Evolutionary conservation across 2,888 invertebrate genomes (phyloP).

Genomic region (Nasonovia ribisnigri): DNA sequence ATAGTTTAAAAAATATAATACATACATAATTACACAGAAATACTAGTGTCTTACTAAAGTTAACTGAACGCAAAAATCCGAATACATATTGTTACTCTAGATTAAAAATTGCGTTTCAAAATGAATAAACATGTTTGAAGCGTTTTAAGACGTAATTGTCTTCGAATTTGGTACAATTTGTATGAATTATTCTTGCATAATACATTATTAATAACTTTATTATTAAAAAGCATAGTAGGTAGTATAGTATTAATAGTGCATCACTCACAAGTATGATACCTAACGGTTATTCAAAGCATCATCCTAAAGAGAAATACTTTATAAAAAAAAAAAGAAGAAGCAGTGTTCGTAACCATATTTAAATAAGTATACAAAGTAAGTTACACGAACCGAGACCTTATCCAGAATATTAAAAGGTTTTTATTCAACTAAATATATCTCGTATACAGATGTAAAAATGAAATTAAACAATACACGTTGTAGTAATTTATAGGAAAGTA

Average conservation of each 20-base stretch:
- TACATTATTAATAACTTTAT: neutral
- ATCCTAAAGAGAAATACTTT: neutral
- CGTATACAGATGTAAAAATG: constrained; percentile 36
- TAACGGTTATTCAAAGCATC: neutral
- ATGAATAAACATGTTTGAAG: neutral
- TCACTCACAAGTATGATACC: neutral
- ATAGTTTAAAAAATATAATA: neutral
- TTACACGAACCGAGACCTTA: constrained; percentile 44
- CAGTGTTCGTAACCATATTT: constrained; percentile 37
- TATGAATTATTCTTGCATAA: neutral
- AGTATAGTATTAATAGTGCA: neutral
- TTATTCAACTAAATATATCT: constrained; percentile 52
- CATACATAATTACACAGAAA: neutral
- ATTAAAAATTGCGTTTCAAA: neutral
- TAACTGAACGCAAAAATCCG: neutral
- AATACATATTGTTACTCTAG: neutral
- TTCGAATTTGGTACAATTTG: neutral
- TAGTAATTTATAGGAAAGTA: constrained; percentile 57
- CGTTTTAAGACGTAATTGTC: neutral
- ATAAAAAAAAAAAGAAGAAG: constrained; percentile 20
- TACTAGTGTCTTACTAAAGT: neutral
- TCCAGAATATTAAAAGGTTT: constrained; percentile 54
- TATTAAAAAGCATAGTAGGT: neutral
- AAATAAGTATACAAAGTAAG: constrained; percentile 53
- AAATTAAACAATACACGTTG: constrained; percentile 53